Percentiles rank a stretch among this genome's conserved stretches.
These are phyloP conservation scores for Microctonus aethiopoides DNA, from an alignment of 2,888 invertebrate genomes.

Conservation along the genomic window DNA sequence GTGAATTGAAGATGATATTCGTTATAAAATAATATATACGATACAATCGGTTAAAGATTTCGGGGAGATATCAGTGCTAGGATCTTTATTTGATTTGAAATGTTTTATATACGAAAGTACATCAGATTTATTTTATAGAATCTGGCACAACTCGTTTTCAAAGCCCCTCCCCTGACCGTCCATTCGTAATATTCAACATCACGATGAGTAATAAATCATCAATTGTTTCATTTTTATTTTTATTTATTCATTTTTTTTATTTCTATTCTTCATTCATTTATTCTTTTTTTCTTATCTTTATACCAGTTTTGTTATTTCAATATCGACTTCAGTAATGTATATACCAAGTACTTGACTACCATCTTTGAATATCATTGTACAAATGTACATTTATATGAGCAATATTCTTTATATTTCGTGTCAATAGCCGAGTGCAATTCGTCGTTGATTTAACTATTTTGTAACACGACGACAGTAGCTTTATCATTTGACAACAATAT, in stretches of 20 bases:
- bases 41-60: slow-evolving; percentile 33
- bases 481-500: background rate
- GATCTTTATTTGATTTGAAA: slow-evolving; percentile 38
- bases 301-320: slow-evolving; percentile 35
- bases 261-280: background rate
- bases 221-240: slow-evolving; percentile 27
- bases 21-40: slow-evolving; percentile 36
- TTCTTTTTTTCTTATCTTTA: slow-evolving; percentile 14
- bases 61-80: slow-evolving; percentile 38
- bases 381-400: background rate
- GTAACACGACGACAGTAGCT: slow-evolving; percentile 28
- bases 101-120: slow-evolving; percentile 35
- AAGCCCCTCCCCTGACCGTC: slow-evolving; percentile 17
- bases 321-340: slow-evolving; percentile 25
- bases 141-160: slow-evolving; percentile 34
- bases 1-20: slow-evolving; percentile 28
- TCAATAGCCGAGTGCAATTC: slow-evolving; percentile 33
- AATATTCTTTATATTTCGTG: slow-evolving; percentile 30
- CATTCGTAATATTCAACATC: slow-evolving; percentile 33
- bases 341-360: slow-evolving; percentile 24
- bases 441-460: slow-evolving; percentile 21
- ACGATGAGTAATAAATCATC: slow-evolving; percentile 33
- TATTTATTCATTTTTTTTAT: background rate
- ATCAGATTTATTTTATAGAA: slow-evolving; percentile 34
- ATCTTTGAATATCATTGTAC: background rate